These are phyloP conservation scores for Rutilus rutilus DNA, from an alignment of 2,113 vertebrate species.

Conservation along the genomic window DNA sequence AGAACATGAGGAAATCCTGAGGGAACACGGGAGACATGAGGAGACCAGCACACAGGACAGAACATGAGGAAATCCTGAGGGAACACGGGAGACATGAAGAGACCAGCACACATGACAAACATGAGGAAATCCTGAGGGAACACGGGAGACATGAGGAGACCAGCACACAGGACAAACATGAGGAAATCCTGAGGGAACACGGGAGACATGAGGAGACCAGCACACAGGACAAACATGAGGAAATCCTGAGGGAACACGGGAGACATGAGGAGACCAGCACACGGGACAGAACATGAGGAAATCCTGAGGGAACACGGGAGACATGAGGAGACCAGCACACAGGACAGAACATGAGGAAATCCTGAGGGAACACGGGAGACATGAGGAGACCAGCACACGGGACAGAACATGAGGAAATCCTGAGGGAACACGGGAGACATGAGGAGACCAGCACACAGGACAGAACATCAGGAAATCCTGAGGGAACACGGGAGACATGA, in stretches of 20 bases:
- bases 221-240: background rate
- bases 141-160: too few species aligned
- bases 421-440: too few species aligned
- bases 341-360: conserved; percentile 13
- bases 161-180: background rate
- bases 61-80: conserved; percentile 67
- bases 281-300: background rate
- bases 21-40: too few species aligned
- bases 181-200: too few species aligned
- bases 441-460: background rate
- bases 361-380: conserved; percentile 65
- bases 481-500: too few species aligned
- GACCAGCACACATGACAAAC: background rate
- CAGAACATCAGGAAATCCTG: background rate
- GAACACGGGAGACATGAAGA: background rate
- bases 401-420: background rate
- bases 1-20: background rate
- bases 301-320: too few species aligned
- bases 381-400: background rate
- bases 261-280: too few species aligned
- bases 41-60: background rate
- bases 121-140: too few species aligned
- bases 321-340: background rate
- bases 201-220: too few species aligned
- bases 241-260: too few species aligned